phyloP scores from a whole-genome alignment of 2,797 vertebrate species.

The Melanotaenia trifasciata region DNA sequence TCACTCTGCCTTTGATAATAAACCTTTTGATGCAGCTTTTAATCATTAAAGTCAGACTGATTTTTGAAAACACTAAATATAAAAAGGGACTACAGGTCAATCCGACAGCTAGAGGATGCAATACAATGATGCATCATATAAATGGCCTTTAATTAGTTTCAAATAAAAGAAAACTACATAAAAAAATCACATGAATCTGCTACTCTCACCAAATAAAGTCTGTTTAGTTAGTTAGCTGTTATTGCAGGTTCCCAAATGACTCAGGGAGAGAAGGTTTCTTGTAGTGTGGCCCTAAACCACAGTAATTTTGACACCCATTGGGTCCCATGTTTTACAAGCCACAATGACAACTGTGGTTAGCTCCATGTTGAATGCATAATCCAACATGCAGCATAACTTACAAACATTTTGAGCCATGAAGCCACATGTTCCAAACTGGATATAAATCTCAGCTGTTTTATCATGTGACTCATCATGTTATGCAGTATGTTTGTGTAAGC shows the following conservation, averaged over 20 bases:
- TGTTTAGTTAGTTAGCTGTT: constrained; percentile 56
- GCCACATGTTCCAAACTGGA: constrained; percentile 33
- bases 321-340: constrained; percentile 66
- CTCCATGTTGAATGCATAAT: constrained; percentile 49
- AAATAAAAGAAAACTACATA: constrained; percentile 5
- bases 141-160: neutral
- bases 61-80: neutral
- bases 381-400: constrained; percentile 22
- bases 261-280: constrained; percentile 45
- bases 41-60: too few species aligned
- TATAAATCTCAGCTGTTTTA: constrained; percentile 39
- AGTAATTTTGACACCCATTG: constrained; percentile 66
- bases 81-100: neutral
- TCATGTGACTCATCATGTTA: constrained; percentile 50
- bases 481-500: constrained; percentile 45
- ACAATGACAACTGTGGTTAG: constrained; percentile 70
- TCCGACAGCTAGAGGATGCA: neutral
- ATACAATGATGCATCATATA: neutral
- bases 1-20: neutral
- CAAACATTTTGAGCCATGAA: constrained; percentile 37
- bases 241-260: constrained; percentile 66
- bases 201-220: constrained; percentile 50
- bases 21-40: neutral
- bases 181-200: constrained; percentile 4
- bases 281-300: constrained; percentile 58